phyloP scores from a whole-genome alignment of 2,113 vertebrate genomes.

The Motacilla tschutschensis region DNA sequence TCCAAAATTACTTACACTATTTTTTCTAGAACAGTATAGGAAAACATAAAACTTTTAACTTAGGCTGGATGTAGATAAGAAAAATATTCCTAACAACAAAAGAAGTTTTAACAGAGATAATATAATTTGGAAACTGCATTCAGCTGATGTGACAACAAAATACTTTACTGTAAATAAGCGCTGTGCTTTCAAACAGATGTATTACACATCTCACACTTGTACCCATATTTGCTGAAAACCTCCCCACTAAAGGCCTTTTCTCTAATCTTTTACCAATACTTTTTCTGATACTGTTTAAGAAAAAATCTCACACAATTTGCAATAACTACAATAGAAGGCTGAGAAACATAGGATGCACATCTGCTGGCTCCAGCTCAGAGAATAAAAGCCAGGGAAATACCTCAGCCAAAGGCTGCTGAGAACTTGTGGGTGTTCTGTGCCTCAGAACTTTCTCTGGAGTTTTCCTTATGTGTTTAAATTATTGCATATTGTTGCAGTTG shows the following conservation, averaged over 20 bases:
- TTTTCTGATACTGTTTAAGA: neutral
- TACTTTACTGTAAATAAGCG: neutral
- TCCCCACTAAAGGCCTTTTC: neutral
- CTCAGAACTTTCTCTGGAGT: neutral
- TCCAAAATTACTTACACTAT: neutral
- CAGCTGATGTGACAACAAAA: neutral
- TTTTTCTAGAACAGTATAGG: neutral
- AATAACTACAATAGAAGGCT: neutral
- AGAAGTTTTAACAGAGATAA: neutral
- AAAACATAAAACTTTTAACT: neutral
- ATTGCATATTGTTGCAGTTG: neutral
- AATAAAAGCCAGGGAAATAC: neutral
- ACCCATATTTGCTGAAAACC: neutral
- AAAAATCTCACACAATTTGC: neutral
- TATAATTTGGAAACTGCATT: neutral
- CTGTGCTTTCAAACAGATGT: neutral
- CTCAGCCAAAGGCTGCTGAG: neutral
- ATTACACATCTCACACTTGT: neutral
- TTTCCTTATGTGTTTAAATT: neutral
- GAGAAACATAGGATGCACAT: neutral
- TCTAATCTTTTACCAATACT: neutral
- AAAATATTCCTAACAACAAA: neutral
- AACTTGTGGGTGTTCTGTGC: neutral
- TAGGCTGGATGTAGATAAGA: neutral
- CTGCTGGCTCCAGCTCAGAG: neutral